Conservation (phyloP, 1,140 invertebrate species). For the Drosophila jambulina region DNA sequence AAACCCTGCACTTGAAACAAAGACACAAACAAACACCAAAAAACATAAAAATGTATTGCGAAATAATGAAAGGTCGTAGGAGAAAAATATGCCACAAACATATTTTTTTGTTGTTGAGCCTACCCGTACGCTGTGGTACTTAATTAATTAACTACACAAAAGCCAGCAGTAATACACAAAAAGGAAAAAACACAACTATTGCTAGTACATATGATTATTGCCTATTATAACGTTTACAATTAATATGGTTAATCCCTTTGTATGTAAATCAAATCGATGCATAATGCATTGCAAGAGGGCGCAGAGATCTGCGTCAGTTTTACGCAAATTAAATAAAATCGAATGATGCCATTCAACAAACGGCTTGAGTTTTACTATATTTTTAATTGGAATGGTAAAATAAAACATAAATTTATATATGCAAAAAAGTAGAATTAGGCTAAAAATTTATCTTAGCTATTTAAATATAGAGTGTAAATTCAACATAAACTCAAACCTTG, state of each 20-base stretch:
- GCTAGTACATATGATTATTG: slow-evolving; percentile 70
- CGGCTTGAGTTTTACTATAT: not conserved
- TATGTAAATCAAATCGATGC: slow-evolving; percentile 73
- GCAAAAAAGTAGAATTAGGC: too few species aligned
- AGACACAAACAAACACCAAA: slow-evolving; percentile 53
- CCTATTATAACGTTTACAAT: slow-evolving; percentile 75
- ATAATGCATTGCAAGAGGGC: slow-evolving; percentile 58
- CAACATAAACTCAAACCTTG: too few species aligned
- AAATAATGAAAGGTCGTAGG: slow-evolving; percentile 10
- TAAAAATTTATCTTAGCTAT: too few species aligned
- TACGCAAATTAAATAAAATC: slow-evolving; percentile 75
- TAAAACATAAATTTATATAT: too few species aligned
- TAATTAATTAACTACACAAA: slow-evolving; percentile 68
- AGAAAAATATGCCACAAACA: slow-evolving; percentile 49
- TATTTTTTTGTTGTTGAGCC: slow-evolving; percentile 70
- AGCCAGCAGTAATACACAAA: slow-evolving; percentile 57
- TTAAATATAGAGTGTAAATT: too few species aligned
- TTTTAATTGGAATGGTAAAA: not conserved
- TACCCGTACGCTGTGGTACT: slow-evolving; percentile 75
- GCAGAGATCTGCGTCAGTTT: slow-evolving; percentile 68
- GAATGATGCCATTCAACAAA: slow-evolving; percentile 54
- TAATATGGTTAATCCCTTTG: slow-evolving; percentile 77
- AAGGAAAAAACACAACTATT: slow-evolving; percentile 67
- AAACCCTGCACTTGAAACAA: slow-evolving; percentile 40
- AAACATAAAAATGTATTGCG: slow-evolving; percentile 20